phyloP scores from a whole-genome alignment of 2,797 vertebrate species.

The Molossus alvarezi region DNA sequence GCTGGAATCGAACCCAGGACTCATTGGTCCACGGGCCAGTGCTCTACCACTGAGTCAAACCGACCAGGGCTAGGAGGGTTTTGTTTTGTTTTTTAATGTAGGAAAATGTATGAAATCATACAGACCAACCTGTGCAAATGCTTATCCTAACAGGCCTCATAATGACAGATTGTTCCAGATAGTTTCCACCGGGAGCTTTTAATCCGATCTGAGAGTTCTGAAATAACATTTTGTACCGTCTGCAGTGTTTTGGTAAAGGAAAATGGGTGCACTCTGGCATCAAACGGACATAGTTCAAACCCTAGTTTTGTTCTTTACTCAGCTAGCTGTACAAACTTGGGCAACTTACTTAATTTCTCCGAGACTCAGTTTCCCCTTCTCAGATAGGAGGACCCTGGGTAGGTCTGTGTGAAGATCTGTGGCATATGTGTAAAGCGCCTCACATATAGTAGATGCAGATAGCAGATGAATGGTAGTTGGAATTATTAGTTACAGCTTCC shows the following conservation, averaged over 20 bases:
- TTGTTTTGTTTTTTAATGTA: background rate
- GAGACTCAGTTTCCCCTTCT: background rate
- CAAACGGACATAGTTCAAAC: constrained; percentile 16
- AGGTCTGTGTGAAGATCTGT: background rate
- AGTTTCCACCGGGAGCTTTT: background rate
- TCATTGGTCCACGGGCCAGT: too few species aligned
- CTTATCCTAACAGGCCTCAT: background rate
- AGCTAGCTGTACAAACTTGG: background rate
- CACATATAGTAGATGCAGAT: background rate
- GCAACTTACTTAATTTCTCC: constrained; percentile 22
- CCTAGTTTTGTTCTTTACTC: background rate
- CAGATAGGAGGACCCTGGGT: background rate
- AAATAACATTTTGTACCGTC: background rate
- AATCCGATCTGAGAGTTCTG: background rate
- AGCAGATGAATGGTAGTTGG: background rate
- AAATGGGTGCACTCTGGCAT: background rate
- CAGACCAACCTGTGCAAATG: background rate
- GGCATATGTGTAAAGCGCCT: background rate
- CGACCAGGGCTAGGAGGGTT: too few species aligned
- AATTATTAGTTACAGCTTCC: background rate
- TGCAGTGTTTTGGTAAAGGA: background rate
- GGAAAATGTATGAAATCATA: background rate
- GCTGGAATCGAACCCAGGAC: too few species aligned
- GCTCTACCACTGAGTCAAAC: too few species aligned
- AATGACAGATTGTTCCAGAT: background rate